A percentile compares a stretch with the other conserved stretches of the same genome.
Conservation (phyloP, 1,140 invertebrate genomes). For the Bacillus rossius region DNA sequence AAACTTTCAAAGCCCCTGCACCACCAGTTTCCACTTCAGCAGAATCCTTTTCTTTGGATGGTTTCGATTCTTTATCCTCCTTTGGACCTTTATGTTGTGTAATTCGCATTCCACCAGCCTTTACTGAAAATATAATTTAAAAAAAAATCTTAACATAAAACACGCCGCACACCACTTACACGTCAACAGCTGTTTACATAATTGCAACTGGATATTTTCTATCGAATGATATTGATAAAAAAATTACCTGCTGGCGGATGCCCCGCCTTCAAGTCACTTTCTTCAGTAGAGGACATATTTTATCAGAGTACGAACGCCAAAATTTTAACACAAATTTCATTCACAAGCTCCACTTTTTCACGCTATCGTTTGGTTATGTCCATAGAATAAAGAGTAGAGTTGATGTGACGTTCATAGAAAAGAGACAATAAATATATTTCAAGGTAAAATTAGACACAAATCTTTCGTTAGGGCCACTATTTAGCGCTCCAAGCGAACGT, state of each 20-base stretch:
- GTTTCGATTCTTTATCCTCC: slow-evolving; percentile 42
- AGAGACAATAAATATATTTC: no score
- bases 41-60: slow-evolving; percentile 38
- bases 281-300: slow-evolving; percentile 50
- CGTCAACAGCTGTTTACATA: not conserved
- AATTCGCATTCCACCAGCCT: slow-evolving; percentile 88
- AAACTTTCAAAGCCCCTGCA: slow-evolving; percentile 42
- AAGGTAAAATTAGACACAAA: no score
- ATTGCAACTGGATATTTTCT: not conserved
- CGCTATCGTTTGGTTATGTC: no score
- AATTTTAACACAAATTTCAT: no score
- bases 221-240: slow-evolving; percentile 2
- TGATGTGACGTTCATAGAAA: no score
- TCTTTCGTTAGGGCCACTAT: no score
- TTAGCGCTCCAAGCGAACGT: no score
- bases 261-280: slow-evolving; percentile 66
- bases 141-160: slow-evolving; percentile 12
- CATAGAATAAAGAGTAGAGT: no score
- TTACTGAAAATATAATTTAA: slow-evolving; percentile 53
- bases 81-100: slow-evolving; percentile 76
- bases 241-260: slow-evolving; percentile 78
- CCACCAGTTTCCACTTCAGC: slow-evolving; percentile 18
- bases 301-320: no score
- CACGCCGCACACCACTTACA: no score
- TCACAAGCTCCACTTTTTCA: no score